Evolutionary conservation across 2,888 invertebrate species (phyloP), one percentile per base, ranked within the genome.

Genomic region (Cylindroiulus punctatus): DNA sequence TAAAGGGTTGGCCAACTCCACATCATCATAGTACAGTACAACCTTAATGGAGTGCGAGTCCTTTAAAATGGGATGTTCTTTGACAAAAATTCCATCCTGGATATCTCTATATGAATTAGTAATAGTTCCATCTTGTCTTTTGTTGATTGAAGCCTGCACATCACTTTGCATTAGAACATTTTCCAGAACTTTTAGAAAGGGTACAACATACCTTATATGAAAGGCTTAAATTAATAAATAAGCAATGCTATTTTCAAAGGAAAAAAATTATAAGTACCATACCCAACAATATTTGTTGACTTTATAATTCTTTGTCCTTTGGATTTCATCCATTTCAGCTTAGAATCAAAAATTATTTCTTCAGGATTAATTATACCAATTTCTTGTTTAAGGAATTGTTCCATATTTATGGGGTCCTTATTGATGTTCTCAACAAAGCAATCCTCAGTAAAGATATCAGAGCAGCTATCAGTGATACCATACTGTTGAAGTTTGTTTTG

Each of bases 1-100:
- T 22, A 83, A 32, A 32, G 83, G 83, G 32, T 44, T 83, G 5
- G 83, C 30, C 0, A 83, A 42, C n/a, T 83, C 83, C 1, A 83
- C 83, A 83, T 83, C 83, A 83, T 83, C 83, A 83, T 83, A 83
- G 14, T 83, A 83, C 8, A 83, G 10, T 10, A 83, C 5, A 8
- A 83, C 5, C 32, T 32, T 22, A 26, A 65, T 65, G 4, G 65
- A 65, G 1, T 26, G 5, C 1, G 65, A 10, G 0, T 65, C 0
- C 7, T 26, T 65, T 26, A 65, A 65, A 65, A 65, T 65, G 26
- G 65, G 10, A 26, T 65, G 65, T 26, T 65, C 65, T 22, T 26
- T 65, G 10, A 65, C 65, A 65, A 65, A 22, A 26, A 1, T 10
- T 0, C 26, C 65, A 65, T 65, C 65, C 22, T 0, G 10, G 1